Percentiles rank a stretch among this genome's conserved stretches.
Conservation (phyloP, 2,797 vertebrate species). For the Chaetodon trifasciatus region DNA sequence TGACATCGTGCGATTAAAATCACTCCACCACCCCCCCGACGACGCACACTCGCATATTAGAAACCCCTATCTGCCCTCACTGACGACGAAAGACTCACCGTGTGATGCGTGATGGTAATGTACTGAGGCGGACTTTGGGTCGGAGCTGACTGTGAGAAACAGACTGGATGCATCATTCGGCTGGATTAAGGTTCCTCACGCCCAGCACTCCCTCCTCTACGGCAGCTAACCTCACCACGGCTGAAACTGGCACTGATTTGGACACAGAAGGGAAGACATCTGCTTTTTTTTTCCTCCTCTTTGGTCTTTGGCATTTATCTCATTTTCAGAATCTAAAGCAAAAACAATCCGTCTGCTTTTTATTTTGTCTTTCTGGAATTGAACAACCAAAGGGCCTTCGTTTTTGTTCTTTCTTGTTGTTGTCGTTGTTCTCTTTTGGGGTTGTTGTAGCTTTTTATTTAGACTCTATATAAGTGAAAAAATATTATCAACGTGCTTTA, state of each 20-base stretch:
- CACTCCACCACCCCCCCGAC: conserved; percentile 23
- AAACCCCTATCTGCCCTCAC: conserved; percentile 21
- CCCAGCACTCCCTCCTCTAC: conserved; percentile 70
- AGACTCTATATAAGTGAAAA: conserved; percentile 10
- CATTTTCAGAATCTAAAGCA: background rate
- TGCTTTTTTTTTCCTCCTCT: conserved; percentile 16
- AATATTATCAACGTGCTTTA: background rate
- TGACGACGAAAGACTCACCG: conserved; percentile 22
- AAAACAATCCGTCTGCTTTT: conserved; percentile 3
- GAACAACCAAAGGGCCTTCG: conserved; percentile 21
- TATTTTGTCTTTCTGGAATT: background rate
- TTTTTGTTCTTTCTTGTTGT: background rate
- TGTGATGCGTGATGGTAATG: conserved; percentile 51
- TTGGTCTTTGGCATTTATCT: background rate
- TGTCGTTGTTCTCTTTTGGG: background rate
- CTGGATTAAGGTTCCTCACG: conserved; percentile 24
- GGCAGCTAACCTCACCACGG: conserved; percentile 82
- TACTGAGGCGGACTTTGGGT: conserved; percentile 58
- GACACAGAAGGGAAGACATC: conserved; percentile 59
- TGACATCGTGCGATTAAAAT: conserved; percentile 25
- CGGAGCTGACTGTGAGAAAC: conserved; percentile 54
- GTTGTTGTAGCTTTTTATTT: conserved; percentile 30
- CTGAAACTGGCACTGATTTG: conserved; percentile 69
- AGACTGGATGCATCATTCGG: conserved; percentile 48
- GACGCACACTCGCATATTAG: conserved; percentile 31